These are phyloP conservation scores for Hipposideros armiger DNA, from an alignment of 2,113 vertebrate species.

Conservation along the genomic window DNA sequence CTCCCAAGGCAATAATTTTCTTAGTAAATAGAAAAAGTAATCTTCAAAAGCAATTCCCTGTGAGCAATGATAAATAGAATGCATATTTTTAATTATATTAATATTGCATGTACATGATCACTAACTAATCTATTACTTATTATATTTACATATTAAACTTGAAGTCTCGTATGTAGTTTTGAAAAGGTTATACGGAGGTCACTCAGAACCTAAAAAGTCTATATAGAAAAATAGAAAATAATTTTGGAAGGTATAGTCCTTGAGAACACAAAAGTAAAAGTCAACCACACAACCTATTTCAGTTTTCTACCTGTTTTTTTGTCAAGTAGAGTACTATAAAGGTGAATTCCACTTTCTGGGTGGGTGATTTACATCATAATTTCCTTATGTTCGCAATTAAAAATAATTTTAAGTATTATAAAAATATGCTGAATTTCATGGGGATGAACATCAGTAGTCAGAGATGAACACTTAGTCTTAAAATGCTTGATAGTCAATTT, in stretches of 20 bases:
- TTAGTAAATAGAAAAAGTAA: constrained; percentile 36
- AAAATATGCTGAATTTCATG: not conserved
- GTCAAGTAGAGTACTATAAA: not conserved
- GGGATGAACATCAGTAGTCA: not conserved
- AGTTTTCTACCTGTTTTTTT: not conserved
- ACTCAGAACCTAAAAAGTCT: not conserved
- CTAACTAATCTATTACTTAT: not conserved
- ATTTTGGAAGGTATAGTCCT: not conserved
- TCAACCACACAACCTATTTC: not conserved
- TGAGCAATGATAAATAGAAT: not conserved
- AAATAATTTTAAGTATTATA: not conserved
- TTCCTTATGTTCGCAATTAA: not conserved
- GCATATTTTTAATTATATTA: not conserved
- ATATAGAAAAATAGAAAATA: not conserved
- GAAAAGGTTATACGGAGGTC: not conserved
- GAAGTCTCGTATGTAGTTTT: not conserved
- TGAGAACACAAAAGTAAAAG: not conserved
- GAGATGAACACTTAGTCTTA: not conserved
- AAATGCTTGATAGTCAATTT: not conserved
- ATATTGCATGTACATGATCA: not conserved
- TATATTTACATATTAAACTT: not conserved
- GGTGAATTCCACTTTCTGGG: not conserved
- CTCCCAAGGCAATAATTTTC: constrained; percentile 15
- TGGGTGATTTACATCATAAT: not conserved
- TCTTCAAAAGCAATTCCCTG: not conserved